Evolutionary conservation across 2,888 invertebrate genomes (phyloP), one percentile per base, ranked within the genome.

Genomic region (Drosophila meridionalis): DNA sequence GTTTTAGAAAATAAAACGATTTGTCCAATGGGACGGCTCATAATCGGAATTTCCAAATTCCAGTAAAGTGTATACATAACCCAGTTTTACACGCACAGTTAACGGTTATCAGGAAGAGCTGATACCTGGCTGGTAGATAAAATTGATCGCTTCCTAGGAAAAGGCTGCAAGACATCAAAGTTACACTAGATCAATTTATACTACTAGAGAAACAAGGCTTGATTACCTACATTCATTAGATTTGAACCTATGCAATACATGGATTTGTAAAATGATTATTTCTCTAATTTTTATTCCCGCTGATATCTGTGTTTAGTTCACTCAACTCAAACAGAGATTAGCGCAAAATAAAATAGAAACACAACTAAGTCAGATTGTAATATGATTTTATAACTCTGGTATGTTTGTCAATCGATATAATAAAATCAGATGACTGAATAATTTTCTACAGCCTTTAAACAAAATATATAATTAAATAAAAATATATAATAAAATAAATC

Each of bases 1-100:
- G 7, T 2, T 7, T 59, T 61, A 90, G 90, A 79, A 42, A 91
- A 91, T 73, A 83, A 86, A 7, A 88, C 76, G 20, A 83, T 20
- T 20, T 20, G 20, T 20, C 20, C 89, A 2, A 87, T 89, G 81
- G 83, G 90, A 89, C 32, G 34, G 47, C 5, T 32, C 66, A 2
- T 76, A 80, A 9, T 0, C 12, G 0, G 69, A 57, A 0, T 42
- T 62, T 11, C 48, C 69, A 20, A 57, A 78, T 26, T 5, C 6
- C 0, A 65, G 56, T 1, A 83, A 83, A 11, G 50, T 63, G n/a
- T n/a, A 56, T 56, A 40, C 11, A 9, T 0, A 9, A 2, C 4
- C 40, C 30, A 90, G 90, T 34, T 90, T 91, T 12, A 26, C 83
- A 5, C 74, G 89, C 20, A 81, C 71, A 4, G 90, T 87, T 0